These are phyloP conservation scores for Antechinus flavipes DNA, from an alignment of 2,113 vertebrate genomes.

Conservation along the genomic window DNA sequence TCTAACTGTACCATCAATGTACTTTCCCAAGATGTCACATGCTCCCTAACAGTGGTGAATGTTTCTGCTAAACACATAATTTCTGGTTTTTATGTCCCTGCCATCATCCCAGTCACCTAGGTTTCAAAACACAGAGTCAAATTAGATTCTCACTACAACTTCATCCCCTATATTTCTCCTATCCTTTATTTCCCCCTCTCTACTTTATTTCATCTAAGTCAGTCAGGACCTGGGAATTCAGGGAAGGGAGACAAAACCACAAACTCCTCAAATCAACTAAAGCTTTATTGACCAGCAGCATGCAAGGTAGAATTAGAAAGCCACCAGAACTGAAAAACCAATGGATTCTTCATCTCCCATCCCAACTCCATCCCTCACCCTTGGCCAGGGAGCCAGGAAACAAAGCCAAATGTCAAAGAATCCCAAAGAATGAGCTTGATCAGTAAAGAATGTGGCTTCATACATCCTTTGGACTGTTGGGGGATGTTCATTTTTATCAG, in stretches of 20 bases:
- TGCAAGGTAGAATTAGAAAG: no score
- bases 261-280: no score
- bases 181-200: not conserved
- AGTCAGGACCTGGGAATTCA: not conserved
- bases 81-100: not conserved
- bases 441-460: no score
- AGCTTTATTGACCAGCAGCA: not conserved
- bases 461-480: no score
- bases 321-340: no score
- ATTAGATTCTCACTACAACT: not conserved
- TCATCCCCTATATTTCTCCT: not conserved
- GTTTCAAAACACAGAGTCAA: not conserved
- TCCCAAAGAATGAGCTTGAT: no score
- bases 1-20: not conserved
- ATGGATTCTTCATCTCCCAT: no score
- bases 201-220: not conserved
- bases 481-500: no score
- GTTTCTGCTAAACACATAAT: not conserved
- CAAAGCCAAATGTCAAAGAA: no score
- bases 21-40: not conserved
- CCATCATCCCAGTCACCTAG: not conserved
- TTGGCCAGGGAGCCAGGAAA: no score
- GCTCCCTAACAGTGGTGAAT: not conserved
- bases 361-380: no score
- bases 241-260: no score